These are phyloP conservation scores for Leptinotarsa juncta DNA, from an alignment of 2,888 invertebrate species.

Conservation along the genomic window DNA sequence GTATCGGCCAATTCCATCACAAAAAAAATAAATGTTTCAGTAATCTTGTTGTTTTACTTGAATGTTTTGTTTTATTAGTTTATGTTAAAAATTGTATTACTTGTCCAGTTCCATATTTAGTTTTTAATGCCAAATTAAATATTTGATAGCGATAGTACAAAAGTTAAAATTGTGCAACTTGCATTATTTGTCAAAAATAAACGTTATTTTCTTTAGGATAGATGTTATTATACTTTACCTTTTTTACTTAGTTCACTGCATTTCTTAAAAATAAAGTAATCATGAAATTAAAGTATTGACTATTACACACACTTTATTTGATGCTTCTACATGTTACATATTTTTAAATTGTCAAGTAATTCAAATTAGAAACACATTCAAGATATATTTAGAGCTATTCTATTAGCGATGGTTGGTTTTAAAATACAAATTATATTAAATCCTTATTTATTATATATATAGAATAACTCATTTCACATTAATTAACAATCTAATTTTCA, in stretches of 20 bases:
- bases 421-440: neutral
- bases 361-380: conserved; percentile 2
- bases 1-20: too few species aligned
- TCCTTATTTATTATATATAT: conserved; percentile 5
- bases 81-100: too few species aligned
- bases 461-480: conserved; percentile 19
- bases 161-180: too few species aligned
- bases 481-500: conserved; percentile 1
- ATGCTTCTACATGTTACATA: conserved; percentile 11
- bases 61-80: too few species aligned
- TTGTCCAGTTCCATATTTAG: too few species aligned
- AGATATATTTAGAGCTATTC: conserved; percentile 8
- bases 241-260: neutral
- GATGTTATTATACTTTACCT: conserved; percentile 6
- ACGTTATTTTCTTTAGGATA: neutral
- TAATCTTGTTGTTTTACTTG: too few species aligned
- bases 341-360: conserved; percentile 6
- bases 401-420: conserved; percentile 3
- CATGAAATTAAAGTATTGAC: conserved; percentile 10
- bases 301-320: conserved; percentile 5
- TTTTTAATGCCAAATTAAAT: too few species aligned
- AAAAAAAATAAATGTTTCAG: too few species aligned
- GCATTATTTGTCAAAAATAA: too few species aligned
- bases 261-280: neutral
- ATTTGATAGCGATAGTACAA: too few species aligned